phyloP scores from a whole-genome alignment of 2,888 invertebrate genomes.

The Acronicta aceris region DNA sequence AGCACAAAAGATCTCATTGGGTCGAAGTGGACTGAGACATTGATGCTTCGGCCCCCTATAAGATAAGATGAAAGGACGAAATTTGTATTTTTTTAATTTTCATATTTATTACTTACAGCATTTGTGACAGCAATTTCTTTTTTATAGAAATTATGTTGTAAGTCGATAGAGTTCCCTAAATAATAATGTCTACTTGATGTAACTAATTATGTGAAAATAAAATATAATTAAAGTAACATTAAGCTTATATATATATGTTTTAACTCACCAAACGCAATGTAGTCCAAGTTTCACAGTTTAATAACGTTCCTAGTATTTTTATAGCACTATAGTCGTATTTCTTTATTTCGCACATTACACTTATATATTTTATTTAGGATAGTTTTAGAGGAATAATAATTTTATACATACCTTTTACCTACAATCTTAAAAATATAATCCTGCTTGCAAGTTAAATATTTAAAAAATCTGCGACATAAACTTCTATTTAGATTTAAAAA shows the following conservation, averaged over 20 bases:
- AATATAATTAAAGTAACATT: constrained; percentile 33
- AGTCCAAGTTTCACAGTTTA: constrained; percentile 32
- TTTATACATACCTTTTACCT: no score
- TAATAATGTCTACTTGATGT: constrained; percentile 25
- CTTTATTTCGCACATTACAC: background rate
- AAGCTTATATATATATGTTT: constrained; percentile 25
- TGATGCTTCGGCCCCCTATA: no score
- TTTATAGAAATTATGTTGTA: constrained; percentile 51
- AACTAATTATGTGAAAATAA: constrained; percentile 42
- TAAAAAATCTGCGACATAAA: background rate
- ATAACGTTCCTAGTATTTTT: constrained; percentile 12
- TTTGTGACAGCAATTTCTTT: constrained; percentile 47
- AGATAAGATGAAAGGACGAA: no score
- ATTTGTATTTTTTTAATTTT: constrained; percentile 20
- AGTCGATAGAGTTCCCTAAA: constrained; percentile 46
- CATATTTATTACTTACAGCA: constrained; percentile 31
- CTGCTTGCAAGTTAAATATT: no score
- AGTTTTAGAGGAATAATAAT: no score
- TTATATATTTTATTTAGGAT: background rate
- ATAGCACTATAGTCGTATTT: background rate
- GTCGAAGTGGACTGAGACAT: no score
- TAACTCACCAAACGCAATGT: constrained; percentile 40
- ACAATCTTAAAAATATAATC: no score
- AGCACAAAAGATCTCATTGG: no score
- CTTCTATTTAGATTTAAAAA: background rate